phyloP scores from a whole-genome alignment of 2,797 vertebrate genomes.

The Tapera naevia region DNA sequence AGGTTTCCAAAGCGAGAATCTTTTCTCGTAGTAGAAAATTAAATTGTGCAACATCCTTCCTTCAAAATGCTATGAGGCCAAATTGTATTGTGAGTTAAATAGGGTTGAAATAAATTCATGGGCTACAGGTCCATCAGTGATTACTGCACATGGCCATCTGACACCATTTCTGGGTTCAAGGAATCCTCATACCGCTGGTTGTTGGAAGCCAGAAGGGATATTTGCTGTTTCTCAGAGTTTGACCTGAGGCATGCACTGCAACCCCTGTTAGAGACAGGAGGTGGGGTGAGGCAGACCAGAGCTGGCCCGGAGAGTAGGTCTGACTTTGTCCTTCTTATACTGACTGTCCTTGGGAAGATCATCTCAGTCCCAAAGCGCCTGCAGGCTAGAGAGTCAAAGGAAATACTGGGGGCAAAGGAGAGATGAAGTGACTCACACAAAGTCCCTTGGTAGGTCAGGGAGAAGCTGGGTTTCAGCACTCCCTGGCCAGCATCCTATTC shows the following conservation, averaged over 20 bases:
- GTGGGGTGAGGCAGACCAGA: fast-evolving
- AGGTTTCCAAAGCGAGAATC: not conserved
- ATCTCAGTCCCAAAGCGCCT: not conserved
- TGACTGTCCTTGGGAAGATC: not conserved
- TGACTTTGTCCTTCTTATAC: not conserved
- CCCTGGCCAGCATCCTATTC: not conserved
- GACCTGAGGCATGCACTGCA: not conserved
- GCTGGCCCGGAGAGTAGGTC: not conserved
- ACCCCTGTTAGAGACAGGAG: not conserved
- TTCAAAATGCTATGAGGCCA: not conserved
- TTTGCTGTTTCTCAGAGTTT: not conserved
- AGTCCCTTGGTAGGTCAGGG: not conserved
- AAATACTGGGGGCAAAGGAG: not conserved
- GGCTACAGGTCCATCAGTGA: not conserved
- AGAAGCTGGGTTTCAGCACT: not conserved
- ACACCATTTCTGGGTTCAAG: not conserved
- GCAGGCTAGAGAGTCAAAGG: not conserved
- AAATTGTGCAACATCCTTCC: not conserved
- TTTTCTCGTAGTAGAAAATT: not conserved
- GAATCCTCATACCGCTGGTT: not conserved
- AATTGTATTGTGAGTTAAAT: fast-evolving
- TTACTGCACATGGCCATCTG: not conserved
- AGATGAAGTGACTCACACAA: not conserved
- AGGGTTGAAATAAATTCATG: not conserved
- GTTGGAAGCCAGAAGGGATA: not conserved